These are phyloP conservation scores for Patiria pectinifera DNA, from an alignment of 53 echinoderm and acorn worm genomes.

Conservation along the genomic window DNA sequence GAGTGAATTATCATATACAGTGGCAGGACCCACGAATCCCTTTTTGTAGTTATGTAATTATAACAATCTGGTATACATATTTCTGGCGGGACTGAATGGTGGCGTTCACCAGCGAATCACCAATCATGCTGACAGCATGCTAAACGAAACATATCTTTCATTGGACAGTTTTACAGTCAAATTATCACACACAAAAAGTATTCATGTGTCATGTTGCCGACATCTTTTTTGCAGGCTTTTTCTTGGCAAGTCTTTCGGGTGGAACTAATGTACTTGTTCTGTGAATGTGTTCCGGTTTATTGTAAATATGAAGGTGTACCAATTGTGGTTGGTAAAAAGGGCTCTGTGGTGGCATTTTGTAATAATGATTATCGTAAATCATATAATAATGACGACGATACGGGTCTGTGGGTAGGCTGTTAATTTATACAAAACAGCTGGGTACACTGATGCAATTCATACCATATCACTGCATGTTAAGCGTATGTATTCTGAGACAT, in stretches of 20 bases:
- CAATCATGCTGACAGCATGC: not conserved
- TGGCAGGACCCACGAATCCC: constrained; percentile 57
- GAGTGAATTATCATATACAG: constrained; percentile 40
- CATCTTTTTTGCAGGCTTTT: constrained; percentile 10
- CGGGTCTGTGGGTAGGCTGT: constrained; percentile 42
- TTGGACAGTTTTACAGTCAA: constrained; percentile 14
- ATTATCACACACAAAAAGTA: not conserved
- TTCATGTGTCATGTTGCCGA: constrained; percentile 8
- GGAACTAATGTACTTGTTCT: constrained; percentile 10
- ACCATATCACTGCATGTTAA: not conserved
- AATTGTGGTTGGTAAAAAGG: not conserved
- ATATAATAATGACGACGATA: constrained; percentile 4
- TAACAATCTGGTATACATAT: not conserved
- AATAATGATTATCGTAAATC: not conserved
- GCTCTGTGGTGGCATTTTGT: not conserved
- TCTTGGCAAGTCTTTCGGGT: constrained; percentile 46
- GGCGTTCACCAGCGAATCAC: not conserved
- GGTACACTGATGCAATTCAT: not conserved
- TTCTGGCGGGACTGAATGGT: not conserved
- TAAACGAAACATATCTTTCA: constrained; percentile 19
- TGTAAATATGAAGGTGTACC: constrained; percentile 44
- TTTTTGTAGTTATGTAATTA: constrained; percentile 36
- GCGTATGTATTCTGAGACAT: not conserved
- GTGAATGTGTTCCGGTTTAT: constrained; percentile 5
- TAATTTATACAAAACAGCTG: constrained; percentile 13